Percentiles rank a stretch among this genome's conserved stretches.
phyloP scores from a whole-genome alignment of 2,113 vertebrate species.

The Melanerpes formicivorus region DNA sequence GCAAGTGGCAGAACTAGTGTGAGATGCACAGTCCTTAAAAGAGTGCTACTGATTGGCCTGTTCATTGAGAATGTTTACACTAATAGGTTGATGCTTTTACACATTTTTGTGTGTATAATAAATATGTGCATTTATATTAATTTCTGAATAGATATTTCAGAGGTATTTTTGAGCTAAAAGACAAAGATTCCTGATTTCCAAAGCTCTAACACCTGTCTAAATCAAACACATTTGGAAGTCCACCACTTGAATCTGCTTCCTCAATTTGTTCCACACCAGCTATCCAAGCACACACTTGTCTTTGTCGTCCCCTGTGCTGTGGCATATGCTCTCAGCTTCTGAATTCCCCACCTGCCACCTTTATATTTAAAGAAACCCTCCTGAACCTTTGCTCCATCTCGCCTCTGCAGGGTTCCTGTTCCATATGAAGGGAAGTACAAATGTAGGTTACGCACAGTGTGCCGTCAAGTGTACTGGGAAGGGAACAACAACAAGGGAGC shows the following conservation, averaged over 20 bases:
- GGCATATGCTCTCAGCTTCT: background rate
- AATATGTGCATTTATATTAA: background rate
- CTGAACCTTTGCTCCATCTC: background rate
- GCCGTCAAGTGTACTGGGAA: background rate
- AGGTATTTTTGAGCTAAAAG: background rate
- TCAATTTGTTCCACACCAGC: background rate
- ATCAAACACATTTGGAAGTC: background rate
- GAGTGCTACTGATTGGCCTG: background rate
- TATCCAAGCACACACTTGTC: background rate
- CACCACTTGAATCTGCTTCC: background rate
- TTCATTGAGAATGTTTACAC: background rate
- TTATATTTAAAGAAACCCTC: background rate
- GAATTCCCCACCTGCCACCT: background rate
- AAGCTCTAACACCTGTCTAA: background rate
- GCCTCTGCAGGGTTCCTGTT: background rate
- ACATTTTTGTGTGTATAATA: background rate
- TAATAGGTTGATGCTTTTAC: background rate
- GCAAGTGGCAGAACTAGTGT: background rate
- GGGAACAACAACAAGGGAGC: background rate
- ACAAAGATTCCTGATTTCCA: background rate
- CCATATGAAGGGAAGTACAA: background rate
- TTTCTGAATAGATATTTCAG: background rate
- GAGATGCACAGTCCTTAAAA: background rate
- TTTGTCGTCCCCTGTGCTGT: background rate
- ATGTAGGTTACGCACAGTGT: background rate